Conservation (phyloP, 2,888 invertebrate species). For the Electrophaes corylata region DNA sequence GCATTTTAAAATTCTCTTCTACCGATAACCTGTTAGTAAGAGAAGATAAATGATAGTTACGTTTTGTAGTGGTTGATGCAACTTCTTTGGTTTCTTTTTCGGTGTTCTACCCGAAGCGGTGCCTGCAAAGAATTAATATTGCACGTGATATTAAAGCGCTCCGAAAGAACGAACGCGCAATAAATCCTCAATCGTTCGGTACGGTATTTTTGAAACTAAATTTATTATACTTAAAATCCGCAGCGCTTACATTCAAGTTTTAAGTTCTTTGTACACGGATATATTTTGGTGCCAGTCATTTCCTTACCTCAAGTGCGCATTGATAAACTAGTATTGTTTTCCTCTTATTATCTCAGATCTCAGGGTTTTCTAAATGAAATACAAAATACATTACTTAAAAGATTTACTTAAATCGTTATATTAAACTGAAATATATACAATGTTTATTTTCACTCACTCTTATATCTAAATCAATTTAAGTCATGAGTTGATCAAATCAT, state of each 20-base stretch:
- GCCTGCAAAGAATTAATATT: constrained; percentile 58
- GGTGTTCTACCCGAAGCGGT: constrained; percentile 68
- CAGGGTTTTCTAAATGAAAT: constrained; percentile 80
- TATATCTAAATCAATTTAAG: constrained; percentile 76
- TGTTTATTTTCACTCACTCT: constrained; percentile 78
- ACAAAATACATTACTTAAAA: constrained; percentile 78
- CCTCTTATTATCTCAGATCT: constrained; percentile 67
- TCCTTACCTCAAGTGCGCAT: constrained; percentile 41
- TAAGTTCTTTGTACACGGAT: background rate
- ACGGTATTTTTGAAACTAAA: background rate
- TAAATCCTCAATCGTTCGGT: constrained; percentile 4
- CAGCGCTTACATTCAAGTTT: background rate
- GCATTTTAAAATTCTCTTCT: background rate
- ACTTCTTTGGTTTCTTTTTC: constrained; percentile 77
- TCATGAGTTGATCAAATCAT: constrained; percentile 82
- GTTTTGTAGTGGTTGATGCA: constrained; percentile 71
- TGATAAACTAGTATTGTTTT: constrained; percentile 21
- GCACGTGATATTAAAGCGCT: constrained; percentile 36
- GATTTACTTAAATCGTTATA: constrained; percentile 81
- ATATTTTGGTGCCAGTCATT: constrained; percentile 39
- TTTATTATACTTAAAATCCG: background rate
- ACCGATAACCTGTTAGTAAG: background rate
- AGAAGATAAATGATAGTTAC: constrained; percentile 56
- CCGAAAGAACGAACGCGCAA: constrained; percentile 28
- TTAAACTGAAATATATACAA: constrained; percentile 79